Evolutionary conservation across 2,113 vertebrate species (phyloP).

Genomic region (Microtus ochrogaster): DNA sequence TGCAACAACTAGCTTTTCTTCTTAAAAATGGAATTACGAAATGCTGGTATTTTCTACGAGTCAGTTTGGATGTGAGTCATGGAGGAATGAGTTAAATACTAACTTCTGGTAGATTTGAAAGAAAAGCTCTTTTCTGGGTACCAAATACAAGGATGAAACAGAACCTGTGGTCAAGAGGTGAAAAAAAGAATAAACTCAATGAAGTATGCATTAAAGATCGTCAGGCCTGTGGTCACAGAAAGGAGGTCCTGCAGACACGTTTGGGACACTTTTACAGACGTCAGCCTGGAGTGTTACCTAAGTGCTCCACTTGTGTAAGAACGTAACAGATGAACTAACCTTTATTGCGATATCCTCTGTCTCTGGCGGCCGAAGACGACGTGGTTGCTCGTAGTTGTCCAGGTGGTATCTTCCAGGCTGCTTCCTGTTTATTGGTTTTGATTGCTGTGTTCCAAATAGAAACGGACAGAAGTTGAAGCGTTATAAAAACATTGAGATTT

Average conservation of each 20-base stretch:
- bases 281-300: background rate
- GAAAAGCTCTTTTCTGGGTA: background rate
- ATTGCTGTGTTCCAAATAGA: slow-evolving; percentile 83
- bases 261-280: background rate
- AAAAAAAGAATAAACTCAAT: background rate
- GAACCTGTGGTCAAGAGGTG: background rate
- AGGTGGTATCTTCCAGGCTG: slow-evolving; percentile 94
- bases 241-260: background rate
- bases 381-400: slow-evolving; percentile 93
- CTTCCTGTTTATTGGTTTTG: slow-evolving; percentile 96
- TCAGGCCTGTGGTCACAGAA: background rate
- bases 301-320: background rate
- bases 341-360: slow-evolving; percentile 94
- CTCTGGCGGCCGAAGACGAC: slow-evolving; percentile 90
- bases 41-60: slow-evolving; percentile 7
- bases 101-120: slow-evolving; percentile 16
- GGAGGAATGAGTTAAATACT: background rate
- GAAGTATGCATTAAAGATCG: background rate
- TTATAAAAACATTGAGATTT: slow-evolving; percentile 37
- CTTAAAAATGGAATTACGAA: background rate
- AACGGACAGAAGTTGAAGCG: slow-evolving; percentile 56
- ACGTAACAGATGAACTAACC: slow-evolving; percentile 85
- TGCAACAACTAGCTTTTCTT: background rate
- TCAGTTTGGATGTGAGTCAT: background rate
- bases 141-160: background rate